Conservation (phyloP, 2,888 invertebrate genomes). For the Eristalis tenax region DNA sequence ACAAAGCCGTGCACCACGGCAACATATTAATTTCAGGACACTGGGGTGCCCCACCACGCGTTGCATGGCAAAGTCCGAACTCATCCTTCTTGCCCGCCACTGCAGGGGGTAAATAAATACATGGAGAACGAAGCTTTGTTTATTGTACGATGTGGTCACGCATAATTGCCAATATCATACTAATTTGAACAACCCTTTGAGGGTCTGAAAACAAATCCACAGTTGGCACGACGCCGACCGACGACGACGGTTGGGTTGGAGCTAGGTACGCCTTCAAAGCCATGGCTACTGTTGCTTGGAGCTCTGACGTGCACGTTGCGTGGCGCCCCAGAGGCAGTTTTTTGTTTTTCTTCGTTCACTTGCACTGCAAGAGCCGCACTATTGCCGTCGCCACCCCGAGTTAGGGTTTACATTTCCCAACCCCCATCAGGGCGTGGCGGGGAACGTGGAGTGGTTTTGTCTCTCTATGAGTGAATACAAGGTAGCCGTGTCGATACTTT, state of each 20-base stretch:
- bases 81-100: neutral
- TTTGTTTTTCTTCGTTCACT: constrained; percentile 37
- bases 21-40: constrained; percentile 54
- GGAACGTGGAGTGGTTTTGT: neutral
- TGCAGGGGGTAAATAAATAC: constrained; percentile 55
- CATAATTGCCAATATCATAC: constrained; percentile 71
- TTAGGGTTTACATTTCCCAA: constrained; percentile 37
- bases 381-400: constrained; percentile 23
- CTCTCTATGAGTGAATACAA: neutral
- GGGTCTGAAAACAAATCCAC: constrained; percentile 64
- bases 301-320: neutral
- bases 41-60: constrained; percentile 18
- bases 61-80: constrained; percentile 8
- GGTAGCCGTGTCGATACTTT: neutral
- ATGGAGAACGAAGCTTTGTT: constrained; percentile 53
- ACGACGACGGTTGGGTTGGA: neutral
- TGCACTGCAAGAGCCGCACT: constrained; percentile 14
- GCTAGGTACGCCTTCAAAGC: neutral
- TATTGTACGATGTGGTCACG: constrained; percentile 65
- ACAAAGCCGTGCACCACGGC: constrained; percentile 29
- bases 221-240: constrained; percentile 32
- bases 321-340: constrained; percentile 5
- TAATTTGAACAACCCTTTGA: constrained; percentile 71
- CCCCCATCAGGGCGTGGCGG: neutral
- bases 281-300: constrained; percentile 43